Conservation (phyloP, 2,888 invertebrate genomes). For the Gandaritis pyraliata region DNA sequence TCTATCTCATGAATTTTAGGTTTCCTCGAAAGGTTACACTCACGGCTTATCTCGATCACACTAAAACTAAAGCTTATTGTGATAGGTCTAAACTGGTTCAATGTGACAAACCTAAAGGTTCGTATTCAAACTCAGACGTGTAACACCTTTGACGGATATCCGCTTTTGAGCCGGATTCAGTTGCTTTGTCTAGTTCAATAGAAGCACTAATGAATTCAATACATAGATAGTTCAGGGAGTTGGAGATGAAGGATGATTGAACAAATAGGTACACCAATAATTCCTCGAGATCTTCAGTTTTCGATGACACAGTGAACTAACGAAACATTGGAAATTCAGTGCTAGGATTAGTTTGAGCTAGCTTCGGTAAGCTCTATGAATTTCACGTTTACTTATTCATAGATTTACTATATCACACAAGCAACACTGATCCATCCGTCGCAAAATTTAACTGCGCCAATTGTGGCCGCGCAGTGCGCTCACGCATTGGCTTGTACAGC, state of each 20-base stretch:
- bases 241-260: not conserved
- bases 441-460: too few species aligned
- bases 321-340: not conserved
- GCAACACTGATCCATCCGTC: too few species aligned
- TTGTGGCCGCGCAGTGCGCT: too few species aligned
- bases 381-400: too few species aligned
- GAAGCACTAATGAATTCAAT: constrained; percentile 31
- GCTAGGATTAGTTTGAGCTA: too few species aligned
- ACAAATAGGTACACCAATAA: constrained; percentile 5
- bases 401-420: too few species aligned
- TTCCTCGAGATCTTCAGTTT: not conserved
- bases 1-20: too few species aligned
- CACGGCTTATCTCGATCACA: too few species aligned
- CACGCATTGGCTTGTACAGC: too few species aligned
- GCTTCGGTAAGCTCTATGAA: too few species aligned
- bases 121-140: constrained; percentile 26
- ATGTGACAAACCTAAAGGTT: constrained; percentile 18
- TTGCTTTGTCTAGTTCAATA: constrained; percentile 29
- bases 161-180: constrained; percentile 28
- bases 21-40: too few species aligned
- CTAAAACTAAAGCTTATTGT: too few species aligned
- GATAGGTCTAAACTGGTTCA: not conserved
- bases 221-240: not conserved
- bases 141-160: constrained; percentile 31
- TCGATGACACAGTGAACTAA: not conserved